Base-by-base conservation (phyloP, 1,140 invertebrate species). In the Dufourea novaeangliae region DNA sequence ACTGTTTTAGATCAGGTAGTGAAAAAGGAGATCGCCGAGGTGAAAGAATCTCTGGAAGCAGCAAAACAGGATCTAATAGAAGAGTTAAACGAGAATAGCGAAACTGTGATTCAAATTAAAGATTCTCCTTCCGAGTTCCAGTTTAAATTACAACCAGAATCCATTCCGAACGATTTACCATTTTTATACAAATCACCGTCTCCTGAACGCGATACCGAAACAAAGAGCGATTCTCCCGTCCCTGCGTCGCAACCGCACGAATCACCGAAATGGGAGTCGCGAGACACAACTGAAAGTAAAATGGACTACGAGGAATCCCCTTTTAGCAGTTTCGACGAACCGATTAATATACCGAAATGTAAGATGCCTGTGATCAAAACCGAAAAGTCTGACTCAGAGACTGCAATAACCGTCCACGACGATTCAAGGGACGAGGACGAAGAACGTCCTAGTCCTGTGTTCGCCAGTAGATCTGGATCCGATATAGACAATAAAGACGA, bases 121-220 rank as follows among this genome's bases (percentile, higher is more conserved):
- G 94, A 95, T 80, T 95, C 95, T 0, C 95, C 95, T 29, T 95
- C 95, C 3, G 95, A 96, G 89, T 96, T 96, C 86, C 94, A 96
- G 83, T 95, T 96, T 59, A 95, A 94, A 88, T 79, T 93, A 7
- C 88, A 93, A 44, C 88, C 90, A 10, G 92, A 92, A 81, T 88
- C 91, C 6, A 92, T 92, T 54, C 89, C 89, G 20, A 92, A 92
- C 62, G 91, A 93, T 79, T 80, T 92, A 25, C 91, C 91, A 37
- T 90, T 92, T 88, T 88, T 92, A 39, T 93, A 92, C 77, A 89
- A 85, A 84, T 82, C 89, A 11, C 83, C 91, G 22, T 91, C 89
- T 0, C 56, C 82, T 1, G 91, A 93, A 12, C 39, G 63, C 0
- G 88, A 89, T 39, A 74, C 78, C 17, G 83, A 88, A 34, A 37